These are phyloP conservation scores for Triops cancriformis DNA, from an alignment of 1,140 invertebrate species.

Conservation along the genomic window DNA sequence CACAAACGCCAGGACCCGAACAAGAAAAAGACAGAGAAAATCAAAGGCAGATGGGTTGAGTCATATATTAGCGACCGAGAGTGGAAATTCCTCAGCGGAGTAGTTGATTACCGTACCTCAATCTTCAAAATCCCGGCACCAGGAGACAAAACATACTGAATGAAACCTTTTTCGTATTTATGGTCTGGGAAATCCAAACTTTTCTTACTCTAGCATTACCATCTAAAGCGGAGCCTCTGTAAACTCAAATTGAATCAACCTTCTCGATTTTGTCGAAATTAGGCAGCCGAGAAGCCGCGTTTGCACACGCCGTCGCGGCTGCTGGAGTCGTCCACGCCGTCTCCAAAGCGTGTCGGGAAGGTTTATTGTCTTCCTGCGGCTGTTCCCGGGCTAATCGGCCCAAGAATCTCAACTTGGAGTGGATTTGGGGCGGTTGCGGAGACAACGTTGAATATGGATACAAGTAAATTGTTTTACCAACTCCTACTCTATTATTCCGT, in stretches of 20 bases:
- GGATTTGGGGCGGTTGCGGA: slow-evolving; percentile 95
- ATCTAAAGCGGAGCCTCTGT: background rate
- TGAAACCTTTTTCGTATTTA: too few species aligned
- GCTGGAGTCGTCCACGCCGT: slow-evolving; percentile 81
- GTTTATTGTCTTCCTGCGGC: slow-evolving; percentile 74
- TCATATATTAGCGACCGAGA: too few species aligned
- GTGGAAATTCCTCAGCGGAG: too few species aligned
- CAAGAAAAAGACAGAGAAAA: background rate
- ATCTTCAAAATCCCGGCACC: too few species aligned
- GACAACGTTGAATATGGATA: slow-evolving; percentile 93
- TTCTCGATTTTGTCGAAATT: slow-evolving; percentile 36
- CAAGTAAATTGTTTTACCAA: slow-evolving; percentile 53
- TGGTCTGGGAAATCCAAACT: too few species aligned
- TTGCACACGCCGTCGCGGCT: slow-evolving; percentile 77
- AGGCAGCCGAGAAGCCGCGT: slow-evolving; percentile 85
- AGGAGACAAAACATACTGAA: too few species aligned
- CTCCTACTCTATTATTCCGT: slow-evolving; percentile 3
- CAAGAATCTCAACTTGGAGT: slow-evolving; percentile 70
- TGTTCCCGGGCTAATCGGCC: slow-evolving; percentile 72
- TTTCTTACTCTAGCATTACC: background rate
- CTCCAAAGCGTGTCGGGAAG: slow-evolving; percentile 78
- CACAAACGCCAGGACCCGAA: background rate
- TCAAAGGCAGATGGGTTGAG: background rate
- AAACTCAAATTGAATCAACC: background rate
- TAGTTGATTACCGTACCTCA: too few species aligned